Evolutionary conservation across 92 coral and sea anemone species (phyloP), one percentile per base, ranked within the genome.

Genomic region (Porites lobata): DNA sequence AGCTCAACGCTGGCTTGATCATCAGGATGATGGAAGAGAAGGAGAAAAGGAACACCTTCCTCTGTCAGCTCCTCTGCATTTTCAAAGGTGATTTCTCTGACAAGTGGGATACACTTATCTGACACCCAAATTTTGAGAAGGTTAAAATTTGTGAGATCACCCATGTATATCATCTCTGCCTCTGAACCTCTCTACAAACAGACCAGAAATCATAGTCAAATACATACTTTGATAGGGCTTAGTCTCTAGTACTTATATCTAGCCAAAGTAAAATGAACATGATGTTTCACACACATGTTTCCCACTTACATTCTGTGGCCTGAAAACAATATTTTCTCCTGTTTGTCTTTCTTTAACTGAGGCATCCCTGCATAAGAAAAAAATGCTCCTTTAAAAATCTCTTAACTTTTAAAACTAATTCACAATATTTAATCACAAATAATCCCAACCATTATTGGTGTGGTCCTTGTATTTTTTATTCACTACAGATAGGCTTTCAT

Each of bases 61-160:
- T 97, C 99, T 65, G 99, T 97, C 53, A 97, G 85, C 82, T 97
- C 99, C 88, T 97, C 99, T 4, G 99, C 99, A 91, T 97, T 97
- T 88, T 97, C 98, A 92, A 95, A 97, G 5, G 99, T 97, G 82
- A 97, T 97, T 47, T 95, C 98, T 21, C 99, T 96, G 5, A 97
- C 99, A 72, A 97, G 77, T 1, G 99, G 98, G 50, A 97, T 96
- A 67, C 99, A 97, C 81, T 95, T 94, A 90, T 97, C 99, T 21
- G 94, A 85, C 13, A 94, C 85, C 99, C 99, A 97, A 24, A 82
- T 85, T 87, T 95, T 97, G 74, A 95, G 69, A 17, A 78, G 65
- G 1, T 95, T 96, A 72, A 29, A 83, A 83, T 94, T 90, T 59
- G 76, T 77, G 24, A 95, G 89, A 83, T 87, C 91, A 38, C 95